Percentiles rank a stretch among this genome's conserved stretches.
Evolutionary conservation across 2,797 vertebrate genomes (phyloP).

Genomic region (Smutsia gigantea): DNA sequence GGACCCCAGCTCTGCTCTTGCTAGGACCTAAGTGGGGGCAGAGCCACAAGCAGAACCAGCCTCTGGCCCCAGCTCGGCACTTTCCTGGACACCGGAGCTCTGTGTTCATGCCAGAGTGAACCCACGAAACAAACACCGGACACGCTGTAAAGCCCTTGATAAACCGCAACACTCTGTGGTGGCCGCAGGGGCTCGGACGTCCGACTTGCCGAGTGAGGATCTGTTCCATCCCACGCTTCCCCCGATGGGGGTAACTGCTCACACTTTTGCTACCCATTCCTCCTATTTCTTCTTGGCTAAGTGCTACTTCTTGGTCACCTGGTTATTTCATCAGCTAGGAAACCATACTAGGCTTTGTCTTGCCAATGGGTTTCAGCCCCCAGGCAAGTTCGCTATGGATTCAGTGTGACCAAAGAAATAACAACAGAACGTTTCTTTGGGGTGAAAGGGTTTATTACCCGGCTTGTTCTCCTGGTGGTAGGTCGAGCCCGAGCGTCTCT

Average conservation of each 20-base stretch:
- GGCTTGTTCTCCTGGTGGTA: too few species aligned
- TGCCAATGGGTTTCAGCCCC: too few species aligned
- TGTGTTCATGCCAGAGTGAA: neutral
- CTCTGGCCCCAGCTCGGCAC: neutral
- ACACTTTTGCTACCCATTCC: neutral
- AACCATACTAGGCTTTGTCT: neutral
- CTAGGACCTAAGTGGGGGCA: neutral
- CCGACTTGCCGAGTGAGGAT: too few species aligned
- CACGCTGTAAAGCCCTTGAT: neutral
- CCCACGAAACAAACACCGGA: neutral
- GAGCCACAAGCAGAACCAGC: neutral
- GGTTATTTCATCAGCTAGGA: neutral
- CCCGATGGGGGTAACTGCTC: neutral
- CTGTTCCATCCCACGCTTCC: neutral
- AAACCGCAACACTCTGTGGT: neutral
- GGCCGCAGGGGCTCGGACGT: too few species aligned
- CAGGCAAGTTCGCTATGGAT: too few species aligned
- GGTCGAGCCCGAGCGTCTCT: too few species aligned
- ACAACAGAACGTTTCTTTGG: too few species aligned
- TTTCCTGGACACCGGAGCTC: neutral
- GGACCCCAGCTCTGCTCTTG: neutral
- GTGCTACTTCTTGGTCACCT: neutral
- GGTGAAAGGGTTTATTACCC: too few species aligned
- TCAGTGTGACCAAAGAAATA: too few species aligned
- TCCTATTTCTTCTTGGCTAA: neutral